A percentile compares a stretch with the other conserved stretches of the same genome.
These are phyloP conservation scores for Eubasilissa regina DNA, from an alignment of 1,140 invertebrate genomes.

Conservation along the genomic window DNA sequence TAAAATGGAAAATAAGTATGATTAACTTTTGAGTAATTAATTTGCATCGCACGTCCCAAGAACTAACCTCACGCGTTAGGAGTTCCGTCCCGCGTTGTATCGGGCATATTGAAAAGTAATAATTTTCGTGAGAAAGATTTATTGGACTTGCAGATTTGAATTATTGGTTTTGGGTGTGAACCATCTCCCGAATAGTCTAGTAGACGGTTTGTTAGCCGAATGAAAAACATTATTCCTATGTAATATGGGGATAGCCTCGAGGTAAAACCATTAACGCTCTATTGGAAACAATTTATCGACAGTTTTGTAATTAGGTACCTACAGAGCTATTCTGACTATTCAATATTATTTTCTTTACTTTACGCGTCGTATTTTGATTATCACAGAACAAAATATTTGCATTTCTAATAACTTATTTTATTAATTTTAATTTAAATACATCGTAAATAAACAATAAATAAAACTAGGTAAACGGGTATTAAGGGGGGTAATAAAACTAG, in stretches of 20 bases:
- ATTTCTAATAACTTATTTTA: too few relatives aligned
- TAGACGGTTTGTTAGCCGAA: background rate
- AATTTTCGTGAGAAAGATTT: slow-evolving; percentile 42
- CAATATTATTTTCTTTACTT: slow-evolving; percentile 10
- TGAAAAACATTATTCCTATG: slow-evolving; percentile 3
- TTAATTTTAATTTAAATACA: too few relatives aligned
- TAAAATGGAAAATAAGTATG: slow-evolving; percentile 10
- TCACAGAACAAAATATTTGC: background rate
- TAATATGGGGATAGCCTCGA: background rate
- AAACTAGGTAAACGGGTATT: too few relatives aligned
- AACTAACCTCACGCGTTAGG: slow-evolving; percentile 19
- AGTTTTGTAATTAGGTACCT: slow-evolving; percentile 29
- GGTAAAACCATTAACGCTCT: slow-evolving; percentile 37
- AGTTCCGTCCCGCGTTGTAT: slow-evolving; percentile 22
- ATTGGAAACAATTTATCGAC: slow-evolving; percentile 42
- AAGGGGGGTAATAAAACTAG: too few relatives aligned
- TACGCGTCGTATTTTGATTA: background rate
- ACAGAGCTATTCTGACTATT: slow-evolving; percentile 12
- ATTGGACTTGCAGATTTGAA: slow-evolving; percentile 42
- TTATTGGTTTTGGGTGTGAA: slow-evolving; percentile 44
- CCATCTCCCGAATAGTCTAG: slow-evolving; percentile 24
- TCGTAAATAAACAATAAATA: too few relatives aligned
- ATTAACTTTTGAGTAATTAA: slow-evolving; percentile 31
- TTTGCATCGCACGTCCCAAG: slow-evolving; percentile 18
- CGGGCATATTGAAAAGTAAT: slow-evolving; percentile 43